Evolutionary conservation across 1,140 invertebrate species (phyloP).

Genomic region (Orius insidiosus): DNA sequence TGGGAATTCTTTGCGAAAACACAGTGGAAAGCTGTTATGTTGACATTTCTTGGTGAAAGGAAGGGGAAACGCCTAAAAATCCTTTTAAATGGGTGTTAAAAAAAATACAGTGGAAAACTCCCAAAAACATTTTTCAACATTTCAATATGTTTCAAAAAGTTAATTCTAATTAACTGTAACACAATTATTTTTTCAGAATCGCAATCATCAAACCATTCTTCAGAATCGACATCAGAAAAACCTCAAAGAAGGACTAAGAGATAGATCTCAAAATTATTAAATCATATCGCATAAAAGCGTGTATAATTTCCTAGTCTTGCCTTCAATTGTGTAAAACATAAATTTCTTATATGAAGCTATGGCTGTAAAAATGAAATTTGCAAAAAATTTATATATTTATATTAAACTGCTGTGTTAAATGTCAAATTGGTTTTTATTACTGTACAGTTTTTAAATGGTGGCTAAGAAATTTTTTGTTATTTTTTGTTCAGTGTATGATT

Average conservation of each 20-base stretch:
- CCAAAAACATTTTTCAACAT: no score
- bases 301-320: background rate
- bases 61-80: no score
- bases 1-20: no score
- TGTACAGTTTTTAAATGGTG: background rate
- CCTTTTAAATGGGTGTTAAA: no score
- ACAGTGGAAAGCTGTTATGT: no score
- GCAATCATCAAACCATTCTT: slow-evolving; percentile 14
- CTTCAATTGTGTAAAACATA: background rate
- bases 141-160: no score
- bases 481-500: background rate
- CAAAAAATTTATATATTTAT: slow-evolving; percentile 3
- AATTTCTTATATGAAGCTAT: no score
- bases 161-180: no score
- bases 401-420: background rate
- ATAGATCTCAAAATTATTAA: slow-evolving; percentile 10
- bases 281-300: background rate
- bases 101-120: no score
- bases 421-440: background rate
- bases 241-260: slow-evolving; percentile 12
- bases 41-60: no score
- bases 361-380: background rate
- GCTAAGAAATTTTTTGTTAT: background rate
- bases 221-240: slow-evolving; percentile 10
- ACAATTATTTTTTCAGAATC: slow-evolving; percentile 17